Conservation (phyloP, 2,797 vertebrate species). For the Schizopygopsis pylzovi region DNA sequence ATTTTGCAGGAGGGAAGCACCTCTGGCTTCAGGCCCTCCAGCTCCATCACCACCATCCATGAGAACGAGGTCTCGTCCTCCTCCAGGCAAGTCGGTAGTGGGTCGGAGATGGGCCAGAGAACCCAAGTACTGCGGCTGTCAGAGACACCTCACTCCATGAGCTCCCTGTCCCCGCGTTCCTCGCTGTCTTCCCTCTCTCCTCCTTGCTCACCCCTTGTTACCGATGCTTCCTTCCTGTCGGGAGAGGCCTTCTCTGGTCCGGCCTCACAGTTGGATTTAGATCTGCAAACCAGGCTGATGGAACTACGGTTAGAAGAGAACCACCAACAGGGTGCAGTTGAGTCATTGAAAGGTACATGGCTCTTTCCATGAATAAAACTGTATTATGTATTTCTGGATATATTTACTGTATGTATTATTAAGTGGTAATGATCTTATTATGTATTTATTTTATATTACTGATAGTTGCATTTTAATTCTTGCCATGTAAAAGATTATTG, state of each 20-base stretch:
- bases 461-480: too few relatives aligned
- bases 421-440: too few relatives aligned
- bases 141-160: slow-evolving; percentile 92
- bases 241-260: slow-evolving; percentile 83
- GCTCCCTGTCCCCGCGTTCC: slow-evolving; percentile 92
- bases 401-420: too few relatives aligned
- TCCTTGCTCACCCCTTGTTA: slow-evolving; percentile 91
- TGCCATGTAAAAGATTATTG: too few relatives aligned
- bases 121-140: slow-evolving; percentile 84
- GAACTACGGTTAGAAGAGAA: slow-evolving; percentile 79
- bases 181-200: slow-evolving; percentile 95
- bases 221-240: slow-evolving; percentile 81
- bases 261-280: slow-evolving; percentile 76
- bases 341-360: slow-evolving; percentile 62
- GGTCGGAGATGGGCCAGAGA: slow-evolving; percentile 67
- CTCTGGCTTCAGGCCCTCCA: slow-evolving; percentile 86
- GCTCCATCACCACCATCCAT: slow-evolving; percentile 94
- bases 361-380: not conserved
- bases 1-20: slow-evolving; percentile 86
- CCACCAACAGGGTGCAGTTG: slow-evolving; percentile 66
- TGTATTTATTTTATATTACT: too few relatives aligned
- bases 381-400: too few relatives aligned
- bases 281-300: slow-evolving; percentile 77
- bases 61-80: slow-evolving; percentile 88
- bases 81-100: slow-evolving; percentile 34